Conservation (phyloP, 1,140 invertebrate species). For the Zaprionus gabonicus region DNA sequence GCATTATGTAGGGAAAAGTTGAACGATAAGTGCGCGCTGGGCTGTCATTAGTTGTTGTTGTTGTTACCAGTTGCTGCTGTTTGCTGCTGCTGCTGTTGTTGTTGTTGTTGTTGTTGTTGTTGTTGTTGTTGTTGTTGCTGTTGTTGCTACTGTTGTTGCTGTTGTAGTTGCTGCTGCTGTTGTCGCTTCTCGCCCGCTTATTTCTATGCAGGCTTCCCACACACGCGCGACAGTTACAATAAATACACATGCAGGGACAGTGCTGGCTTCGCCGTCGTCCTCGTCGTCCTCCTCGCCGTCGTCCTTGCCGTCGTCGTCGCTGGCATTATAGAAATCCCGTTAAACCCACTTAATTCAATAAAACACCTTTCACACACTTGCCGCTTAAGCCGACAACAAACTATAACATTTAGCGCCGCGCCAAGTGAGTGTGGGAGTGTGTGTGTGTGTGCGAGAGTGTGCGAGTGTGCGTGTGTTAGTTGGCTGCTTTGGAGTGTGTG, state of each 20-base stretch:
- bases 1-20: constrained; percentile 69
- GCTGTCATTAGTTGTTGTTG: constrained; percentile 26
- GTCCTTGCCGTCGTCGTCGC: constrained; percentile 31
- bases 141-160: constrained; percentile 34
- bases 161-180: constrained; percentile 31
- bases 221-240: constrained; percentile 68
- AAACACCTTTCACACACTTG: constrained; percentile 82
- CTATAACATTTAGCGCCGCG: constrained; percentile 60
- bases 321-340: constrained; percentile 82
- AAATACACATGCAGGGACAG: constrained; percentile 69
- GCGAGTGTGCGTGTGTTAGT: constrained; percentile 8
- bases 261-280: neutral
- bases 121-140: constrained; percentile 36
- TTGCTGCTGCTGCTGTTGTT: constrained; percentile 15
- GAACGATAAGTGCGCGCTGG: constrained; percentile 61
- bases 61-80: constrained; percentile 30
- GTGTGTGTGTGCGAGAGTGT: constrained; percentile 1
- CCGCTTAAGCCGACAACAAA: constrained; percentile 80
- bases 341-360: constrained; percentile 83
- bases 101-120: constrained; percentile 36
- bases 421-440: constrained; percentile 26
- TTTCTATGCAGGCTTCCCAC: constrained; percentile 43
- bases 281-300: constrained; percentile 21
- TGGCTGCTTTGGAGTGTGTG: constrained; percentile 67
- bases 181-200: constrained; percentile 42